Evolutionary conservation across 1,140 invertebrate genomes (phyloP), one percentile per base, ranked within the genome.

Genomic region (Lamellibrachia luymesi): DNA sequence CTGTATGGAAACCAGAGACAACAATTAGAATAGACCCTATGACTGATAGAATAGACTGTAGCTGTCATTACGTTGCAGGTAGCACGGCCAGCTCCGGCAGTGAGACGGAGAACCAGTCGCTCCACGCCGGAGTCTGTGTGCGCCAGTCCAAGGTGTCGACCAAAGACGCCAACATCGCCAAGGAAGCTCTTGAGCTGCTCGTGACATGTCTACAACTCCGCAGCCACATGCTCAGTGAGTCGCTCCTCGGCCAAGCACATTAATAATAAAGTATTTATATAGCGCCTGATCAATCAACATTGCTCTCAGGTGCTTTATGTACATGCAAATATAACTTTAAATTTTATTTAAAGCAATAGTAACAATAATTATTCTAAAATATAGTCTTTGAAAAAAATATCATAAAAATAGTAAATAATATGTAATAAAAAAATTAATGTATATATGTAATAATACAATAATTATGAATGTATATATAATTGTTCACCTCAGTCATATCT

Each of bases 131-230:
- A 22, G 95, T 97, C 38, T 97, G 96, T 95, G 95, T 96, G 25
- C 96, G 96, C 50, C 96, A 97, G 94, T 94, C 94, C 5, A 94
- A 94, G 92, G 96, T 97, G 13, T 95, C 95, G 17, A 95, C 95
- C 91, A 95, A 96, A 94, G 97, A 97, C 94, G 95, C 95, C 92
- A 96, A 96, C 90, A 96, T 97, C 90, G 96, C 97, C 4, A 95
- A 95, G 56, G 96, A 97, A 93, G 96, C 97, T 7, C 94, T 97
- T 90, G 96, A 97, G 94, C 95, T 97, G 51, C 94, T 97, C n/a
- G 95, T 97, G 50, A 96, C 96, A 7, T 97, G 96, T 94, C 94
- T 97, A 38, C 95, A 96, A 93, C 94, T 97, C 52, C 95, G 97
- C 90, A 95, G 94, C 93, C 95, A 96, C 93, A 94, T 96, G n/a